Evolutionary conservation across 2,797 vertebrate genomes (phyloP).

Genomic region (Masticophis lateralis): DNA sequence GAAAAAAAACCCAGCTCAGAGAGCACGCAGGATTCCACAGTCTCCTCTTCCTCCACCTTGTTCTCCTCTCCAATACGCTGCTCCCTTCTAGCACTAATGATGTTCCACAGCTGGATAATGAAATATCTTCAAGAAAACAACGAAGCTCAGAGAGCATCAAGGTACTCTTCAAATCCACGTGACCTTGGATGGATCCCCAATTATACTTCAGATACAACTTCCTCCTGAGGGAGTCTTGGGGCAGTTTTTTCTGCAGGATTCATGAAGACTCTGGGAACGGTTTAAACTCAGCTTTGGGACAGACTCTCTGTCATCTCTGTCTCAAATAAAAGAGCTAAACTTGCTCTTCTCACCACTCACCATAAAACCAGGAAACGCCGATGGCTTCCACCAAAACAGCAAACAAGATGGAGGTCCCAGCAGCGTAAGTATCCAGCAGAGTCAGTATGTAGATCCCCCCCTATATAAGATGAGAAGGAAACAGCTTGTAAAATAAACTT

Average conservation of each 20-base stretch:
- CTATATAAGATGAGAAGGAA: slow-evolving; percentile 63
- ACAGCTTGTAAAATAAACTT: neutral
- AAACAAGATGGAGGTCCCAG: slow-evolving; percentile 95
- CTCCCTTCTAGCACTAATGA: too few species aligned
- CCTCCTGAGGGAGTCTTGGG: neutral
- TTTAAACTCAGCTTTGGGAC: neutral
- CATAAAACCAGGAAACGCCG: slow-evolving; percentile 99
- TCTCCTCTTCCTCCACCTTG: too few species aligned
- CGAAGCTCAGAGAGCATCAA: too few species aligned
- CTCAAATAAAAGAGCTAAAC: neutral
- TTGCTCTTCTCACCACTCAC: slow-evolving; percentile 67
- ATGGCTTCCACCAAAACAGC: slow-evolving; percentile 94
- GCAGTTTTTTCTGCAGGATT: neutral
- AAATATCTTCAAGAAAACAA: too few species aligned
- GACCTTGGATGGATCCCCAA: neutral
- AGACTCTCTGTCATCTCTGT: neutral
- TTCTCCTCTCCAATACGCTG: too few species aligned
- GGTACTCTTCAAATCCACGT: neutral
- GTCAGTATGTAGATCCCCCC: slow-evolving; percentile 96
- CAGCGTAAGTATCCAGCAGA: slow-evolving; percentile 91
- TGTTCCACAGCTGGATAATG: too few species aligned
- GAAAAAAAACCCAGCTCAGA: too few species aligned
- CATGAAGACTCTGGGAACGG: too few species aligned
- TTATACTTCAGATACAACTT: neutral
- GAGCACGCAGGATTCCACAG: too few species aligned